Conservation (phyloP, 2,888 invertebrate genomes). For the Bembecia ichneumoniformis region DNA sequence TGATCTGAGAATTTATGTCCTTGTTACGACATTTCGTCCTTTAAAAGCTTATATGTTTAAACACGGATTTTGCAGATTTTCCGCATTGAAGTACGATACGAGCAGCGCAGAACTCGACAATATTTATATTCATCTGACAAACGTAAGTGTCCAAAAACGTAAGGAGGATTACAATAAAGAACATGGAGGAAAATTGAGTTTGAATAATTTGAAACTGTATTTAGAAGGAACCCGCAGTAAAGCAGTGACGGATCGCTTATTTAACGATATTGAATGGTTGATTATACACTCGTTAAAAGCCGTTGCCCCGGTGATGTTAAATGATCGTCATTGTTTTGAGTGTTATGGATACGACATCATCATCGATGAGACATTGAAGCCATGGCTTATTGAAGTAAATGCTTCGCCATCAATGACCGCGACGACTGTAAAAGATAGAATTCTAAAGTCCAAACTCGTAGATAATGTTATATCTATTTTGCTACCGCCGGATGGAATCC, state of each 20-base stretch:
- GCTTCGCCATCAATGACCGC: conserved; percentile 94
- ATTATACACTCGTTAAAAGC: conserved; percentile 93
- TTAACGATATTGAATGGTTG: conserved; percentile 88
- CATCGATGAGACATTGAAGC: conserved; percentile 92
- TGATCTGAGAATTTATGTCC: conserved; percentile 90
- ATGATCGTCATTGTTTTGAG: conserved; percentile 91
- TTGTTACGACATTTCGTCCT: conserved; percentile 93
- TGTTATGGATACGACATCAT: conserved; percentile 97
- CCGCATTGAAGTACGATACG: conserved; percentile 93
- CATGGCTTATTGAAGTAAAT: conserved; percentile 94
- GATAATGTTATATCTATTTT: conserved; percentile 93
- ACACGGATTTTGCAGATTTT: conserved; percentile 94
- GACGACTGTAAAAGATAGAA: conserved; percentile 92
- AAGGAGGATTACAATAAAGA: conserved; percentile 92
- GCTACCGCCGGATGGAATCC: conserved; percentile 86
- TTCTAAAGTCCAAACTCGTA: conserved; percentile 91
- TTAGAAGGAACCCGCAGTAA: conserved; percentile 91
- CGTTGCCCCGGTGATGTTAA: conserved; percentile 90
- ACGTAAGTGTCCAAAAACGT: conserved; percentile 96
- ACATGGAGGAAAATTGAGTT: conserved; percentile 95
- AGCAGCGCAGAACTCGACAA: conserved; percentile 89
- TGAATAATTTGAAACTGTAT: conserved; percentile 89
- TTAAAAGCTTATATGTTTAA: conserved; percentile 92
- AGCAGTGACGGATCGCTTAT: conserved; percentile 87
- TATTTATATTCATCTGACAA: conserved; percentile 95